These are phyloP conservation scores for Diplazon laetatorius DNA, from an alignment of 2,888 invertebrate genomes.

Conservation along the genomic window DNA sequence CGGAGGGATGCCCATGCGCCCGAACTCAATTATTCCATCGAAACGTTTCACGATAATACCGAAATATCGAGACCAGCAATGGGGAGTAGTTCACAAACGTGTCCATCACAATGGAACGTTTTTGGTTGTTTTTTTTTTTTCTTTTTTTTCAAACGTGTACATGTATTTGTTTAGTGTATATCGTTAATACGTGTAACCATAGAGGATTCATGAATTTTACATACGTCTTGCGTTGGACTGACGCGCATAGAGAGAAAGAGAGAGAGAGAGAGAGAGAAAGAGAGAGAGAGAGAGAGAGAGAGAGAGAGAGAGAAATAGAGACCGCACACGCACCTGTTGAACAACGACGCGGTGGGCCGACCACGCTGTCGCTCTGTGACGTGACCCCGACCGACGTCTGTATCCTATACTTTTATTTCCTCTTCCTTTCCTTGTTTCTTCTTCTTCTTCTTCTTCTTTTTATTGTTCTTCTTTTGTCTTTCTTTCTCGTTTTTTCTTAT, in stretches of 20 bases:
- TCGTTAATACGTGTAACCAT: conserved; percentile 23
- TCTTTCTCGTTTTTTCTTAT: neutral
- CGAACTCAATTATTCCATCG: no score
- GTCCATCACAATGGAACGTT: conserved; percentile 33
- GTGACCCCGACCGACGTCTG: conserved; percentile 50
- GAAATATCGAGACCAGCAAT: neutral
- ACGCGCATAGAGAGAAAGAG: conserved; percentile 65
- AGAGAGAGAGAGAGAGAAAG: no score
- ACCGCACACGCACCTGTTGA: conserved; percentile 72
- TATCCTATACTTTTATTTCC: conserved; percentile 14
- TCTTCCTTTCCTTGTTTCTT: conserved; percentile 6
- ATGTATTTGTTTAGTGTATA: conserved; percentile 46
- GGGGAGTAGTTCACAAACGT: conserved; percentile 23
- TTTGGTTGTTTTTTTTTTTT: conserved; percentile 5
- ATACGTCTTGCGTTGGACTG: conserved; percentile 64
- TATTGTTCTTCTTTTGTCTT: neutral
- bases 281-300: no score
- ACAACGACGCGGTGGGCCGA: conserved; percentile 60
- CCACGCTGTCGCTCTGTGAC: conserved; percentile 50
- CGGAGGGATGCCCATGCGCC: no score
- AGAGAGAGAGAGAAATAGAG: no score
- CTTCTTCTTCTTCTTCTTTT: no score
- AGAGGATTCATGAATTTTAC: conserved; percentile 66
- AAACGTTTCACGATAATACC: no score
- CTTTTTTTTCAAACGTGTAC: no score